phyloP scores from a whole-genome alignment of 2,797 vertebrate species.

The Pseudochirops corinnae region DNA sequence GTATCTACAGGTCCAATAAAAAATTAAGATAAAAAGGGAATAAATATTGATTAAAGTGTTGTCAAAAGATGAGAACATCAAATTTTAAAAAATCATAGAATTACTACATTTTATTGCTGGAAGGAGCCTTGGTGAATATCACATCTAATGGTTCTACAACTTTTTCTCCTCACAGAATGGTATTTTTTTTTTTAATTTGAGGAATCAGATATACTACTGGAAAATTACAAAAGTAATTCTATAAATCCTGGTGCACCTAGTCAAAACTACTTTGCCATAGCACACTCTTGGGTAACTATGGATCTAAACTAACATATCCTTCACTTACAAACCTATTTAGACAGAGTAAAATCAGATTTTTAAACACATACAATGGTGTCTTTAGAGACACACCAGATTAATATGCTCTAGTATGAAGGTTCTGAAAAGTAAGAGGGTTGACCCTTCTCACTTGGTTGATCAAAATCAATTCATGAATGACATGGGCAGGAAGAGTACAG shows the following conservation, averaged over 20 bases:
- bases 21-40: not conserved
- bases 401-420: not conserved
- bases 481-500: not conserved
- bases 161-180: not conserved
- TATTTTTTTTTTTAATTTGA: not conserved
- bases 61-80: not conserved
- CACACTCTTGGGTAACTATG: not conserved
- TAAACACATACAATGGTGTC: not conserved
- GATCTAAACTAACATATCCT: not conserved
- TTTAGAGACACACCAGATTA: not conserved
- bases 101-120: not conserved
- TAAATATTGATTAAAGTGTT: not conserved
- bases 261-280: not conserved
- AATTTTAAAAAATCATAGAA: not conserved
- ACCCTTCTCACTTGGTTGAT: not conserved
- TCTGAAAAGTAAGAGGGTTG: not conserved
- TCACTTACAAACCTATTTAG: not conserved
- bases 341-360: not conserved
- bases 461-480: not conserved
- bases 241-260: not conserved
- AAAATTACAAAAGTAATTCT: not conserved
- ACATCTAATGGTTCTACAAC: not conserved
- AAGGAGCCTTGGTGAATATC: not conserved
- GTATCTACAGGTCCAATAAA: not conserved
- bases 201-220: not conserved